Conservation (phyloP, 2,797 vertebrate genomes). For the Tympanoctomys barrerae region DNA sequence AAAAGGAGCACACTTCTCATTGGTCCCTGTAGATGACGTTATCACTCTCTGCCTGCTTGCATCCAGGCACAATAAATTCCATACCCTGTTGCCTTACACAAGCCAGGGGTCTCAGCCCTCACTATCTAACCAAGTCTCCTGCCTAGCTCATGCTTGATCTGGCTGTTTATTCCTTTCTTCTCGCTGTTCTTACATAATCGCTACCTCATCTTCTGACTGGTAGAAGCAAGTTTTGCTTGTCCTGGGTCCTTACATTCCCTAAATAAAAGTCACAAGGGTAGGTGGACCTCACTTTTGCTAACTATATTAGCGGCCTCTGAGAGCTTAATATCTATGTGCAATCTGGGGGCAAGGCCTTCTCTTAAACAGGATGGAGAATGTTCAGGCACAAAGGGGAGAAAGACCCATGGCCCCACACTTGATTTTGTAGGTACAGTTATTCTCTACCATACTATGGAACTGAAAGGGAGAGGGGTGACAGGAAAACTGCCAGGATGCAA, state of each 20-base stretch:
- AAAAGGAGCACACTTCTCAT: no score
- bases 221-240: background rate
- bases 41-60: no score
- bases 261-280: background rate
- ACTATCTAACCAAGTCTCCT: background rate
- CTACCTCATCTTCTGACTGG: background rate
- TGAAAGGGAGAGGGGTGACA: background rate
- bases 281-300: background rate
- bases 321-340: background rate
- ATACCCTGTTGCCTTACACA: background rate
- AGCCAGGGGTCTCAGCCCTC: background rate
- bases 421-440: background rate
- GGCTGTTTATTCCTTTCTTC: background rate
- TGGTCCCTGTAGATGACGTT: no score
- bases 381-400: background rate
- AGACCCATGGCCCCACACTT: background rate
- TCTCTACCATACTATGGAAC: background rate
- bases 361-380: background rate
- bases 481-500: background rate
- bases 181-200: background rate
- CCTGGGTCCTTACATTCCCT: background rate
- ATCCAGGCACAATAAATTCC: background rate
- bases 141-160: background rate
- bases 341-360: background rate
- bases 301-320: background rate